A percentile compares a stretch with the other conserved stretches of the same genome.
Conservation (phyloP, 2,113 vertebrate species). For the Crypturellus undulatus region DNA sequence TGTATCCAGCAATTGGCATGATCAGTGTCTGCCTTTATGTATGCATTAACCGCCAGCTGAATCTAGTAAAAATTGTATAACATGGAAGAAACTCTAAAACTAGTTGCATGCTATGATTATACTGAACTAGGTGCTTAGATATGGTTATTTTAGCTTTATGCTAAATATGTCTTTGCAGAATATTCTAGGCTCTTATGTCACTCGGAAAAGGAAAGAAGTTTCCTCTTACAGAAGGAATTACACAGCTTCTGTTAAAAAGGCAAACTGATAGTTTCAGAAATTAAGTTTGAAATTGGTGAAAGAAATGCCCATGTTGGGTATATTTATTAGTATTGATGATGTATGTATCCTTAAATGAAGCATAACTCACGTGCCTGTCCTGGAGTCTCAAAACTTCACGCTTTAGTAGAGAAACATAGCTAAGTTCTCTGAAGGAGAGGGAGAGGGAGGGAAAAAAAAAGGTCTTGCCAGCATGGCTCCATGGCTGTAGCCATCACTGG, state of each 20-base stretch:
- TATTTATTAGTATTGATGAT: neutral
- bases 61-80: neutral
- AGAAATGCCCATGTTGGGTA: neutral
- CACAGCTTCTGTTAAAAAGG: neutral
- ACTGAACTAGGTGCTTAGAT: neutral
- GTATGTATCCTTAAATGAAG: neutral
- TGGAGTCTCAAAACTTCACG: neutral
- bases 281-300: neutral
- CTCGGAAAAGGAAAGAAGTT: neutral
- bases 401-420: neutral
- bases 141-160: neutral
- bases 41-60: neutral
- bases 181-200: neutral
- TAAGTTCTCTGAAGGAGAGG: neutral
- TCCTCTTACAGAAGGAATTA: neutral
- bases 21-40: rapidly evolving
- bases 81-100: neutral
- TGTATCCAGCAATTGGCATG: neutral
- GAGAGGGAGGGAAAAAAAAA: neutral
- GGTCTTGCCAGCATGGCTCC: neutral
- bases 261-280: too few relatives aligned
- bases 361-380: neutral
- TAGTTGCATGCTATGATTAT: neutral
- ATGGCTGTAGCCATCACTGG: neutral
- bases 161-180: neutral